Evolutionary conservation across 2,888 invertebrate species (phyloP).

Genomic region (Entomobrya proxima): DNA sequence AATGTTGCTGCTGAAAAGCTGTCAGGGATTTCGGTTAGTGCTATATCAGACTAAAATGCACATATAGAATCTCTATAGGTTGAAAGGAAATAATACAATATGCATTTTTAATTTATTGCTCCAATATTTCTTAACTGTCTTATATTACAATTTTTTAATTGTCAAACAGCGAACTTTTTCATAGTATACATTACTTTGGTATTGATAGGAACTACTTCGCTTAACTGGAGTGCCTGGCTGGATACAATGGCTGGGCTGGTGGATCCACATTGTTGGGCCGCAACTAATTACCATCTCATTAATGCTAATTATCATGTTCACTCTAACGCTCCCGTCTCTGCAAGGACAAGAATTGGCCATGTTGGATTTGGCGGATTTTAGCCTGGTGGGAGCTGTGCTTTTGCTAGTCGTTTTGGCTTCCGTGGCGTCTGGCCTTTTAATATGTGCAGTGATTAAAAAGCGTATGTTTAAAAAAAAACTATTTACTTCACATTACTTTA

Average conservation of each 20-base stretch:
- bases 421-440: slow-evolving; percentile 78
- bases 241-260: slow-evolving; percentile 80
- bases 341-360: too few species aligned
- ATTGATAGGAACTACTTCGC: slow-evolving; percentile 81
- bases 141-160: not conserved
- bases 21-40: slow-evolving; percentile 80
- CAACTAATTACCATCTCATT: slow-evolving; percentile 77
- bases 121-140: too few species aligned
- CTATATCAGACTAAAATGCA: not conserved
- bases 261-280: slow-evolving; percentile 78
- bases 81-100: too few species aligned
- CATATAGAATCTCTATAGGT: not conserved
- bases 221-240: slow-evolving; percentile 80
- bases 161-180: too few species aligned
- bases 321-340: slow-evolving; percentile 69
- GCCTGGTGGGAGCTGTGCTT: slow-evolving; percentile 77
- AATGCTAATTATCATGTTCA: slow-evolving; percentile 77
- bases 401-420: slow-evolving; percentile 77
- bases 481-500: too few species aligned
- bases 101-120: too few species aligned
- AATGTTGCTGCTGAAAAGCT: slow-evolving; percentile 82
- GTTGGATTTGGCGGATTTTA: too few species aligned
- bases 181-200: too few species aligned
- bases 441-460: slow-evolving; percentile 78
- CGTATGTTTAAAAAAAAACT: slow-evolving; percentile 75